Evolutionary conservation across 2,113 vertebrate species (phyloP).

Genomic region (Cepphus grylle): DNA sequence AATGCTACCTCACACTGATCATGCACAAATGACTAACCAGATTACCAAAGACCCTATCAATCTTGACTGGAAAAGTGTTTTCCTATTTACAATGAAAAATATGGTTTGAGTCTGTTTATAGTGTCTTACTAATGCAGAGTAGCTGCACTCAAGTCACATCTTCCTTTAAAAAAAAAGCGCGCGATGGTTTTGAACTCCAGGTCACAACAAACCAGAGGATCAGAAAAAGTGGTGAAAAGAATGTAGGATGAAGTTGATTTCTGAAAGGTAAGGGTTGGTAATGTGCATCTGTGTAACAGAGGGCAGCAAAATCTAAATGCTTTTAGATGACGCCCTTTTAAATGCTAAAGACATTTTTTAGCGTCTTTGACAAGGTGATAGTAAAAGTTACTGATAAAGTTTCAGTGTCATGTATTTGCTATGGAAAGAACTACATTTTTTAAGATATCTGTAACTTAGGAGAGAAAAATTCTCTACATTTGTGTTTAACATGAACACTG

Average conservation of each 20-base stretch:
- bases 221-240: constrained; percentile 80
- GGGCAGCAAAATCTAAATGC: neutral
- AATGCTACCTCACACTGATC: neutral
- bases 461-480: neutral
- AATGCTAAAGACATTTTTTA: neutral
- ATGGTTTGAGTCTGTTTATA: constrained; percentile 49
- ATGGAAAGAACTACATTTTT: neutral
- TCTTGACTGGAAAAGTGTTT: neutral
- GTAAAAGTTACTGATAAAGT: neutral
- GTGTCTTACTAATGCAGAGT: constrained; percentile 44
- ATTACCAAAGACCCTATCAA: neutral
- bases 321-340: neutral
- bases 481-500: neutral
- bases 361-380: neutral
- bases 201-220: constrained; percentile 77
- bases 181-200: constrained; percentile 71
- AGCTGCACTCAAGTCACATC: constrained; percentile 30
- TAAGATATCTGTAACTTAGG: neutral
- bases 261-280: constrained; percentile 80
- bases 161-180: neutral
- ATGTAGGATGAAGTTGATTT: constrained; percentile 73
- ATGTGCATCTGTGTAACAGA: neutral
- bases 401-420: neutral
- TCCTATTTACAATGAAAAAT: constrained; percentile 44
- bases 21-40: neutral